A percentile compares a stretch with the other conserved stretches of the same genome.
phyloP scores from a whole-genome alignment of 2,113 vertebrate species.

The Mungos mungo region DNA sequence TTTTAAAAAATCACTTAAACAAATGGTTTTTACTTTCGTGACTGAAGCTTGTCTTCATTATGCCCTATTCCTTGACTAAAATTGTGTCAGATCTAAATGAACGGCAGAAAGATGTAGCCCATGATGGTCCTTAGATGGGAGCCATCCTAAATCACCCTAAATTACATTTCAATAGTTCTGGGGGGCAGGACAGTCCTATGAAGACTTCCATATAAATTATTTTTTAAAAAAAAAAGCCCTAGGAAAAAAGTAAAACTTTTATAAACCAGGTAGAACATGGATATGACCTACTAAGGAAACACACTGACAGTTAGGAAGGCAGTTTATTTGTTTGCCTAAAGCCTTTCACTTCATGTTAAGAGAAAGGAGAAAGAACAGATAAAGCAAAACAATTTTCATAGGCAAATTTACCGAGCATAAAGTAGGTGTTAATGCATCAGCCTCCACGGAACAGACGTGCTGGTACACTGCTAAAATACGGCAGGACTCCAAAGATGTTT shows the following conservation, averaged over 20 bases:
- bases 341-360: not conserved
- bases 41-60: conserved; percentile 4
- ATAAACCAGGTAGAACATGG: not conserved
- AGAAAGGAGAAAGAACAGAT: not conserved
- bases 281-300: not conserved
- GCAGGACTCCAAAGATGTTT: not conserved
- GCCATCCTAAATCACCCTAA: not conserved
- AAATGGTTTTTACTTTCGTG: not conserved
- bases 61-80: not conserved
- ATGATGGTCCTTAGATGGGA: not conserved
- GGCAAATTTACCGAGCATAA: not conserved
- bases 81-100: not conserved
- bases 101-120: not conserved
- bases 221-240: not conserved
- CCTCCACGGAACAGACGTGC: not conserved
- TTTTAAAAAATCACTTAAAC: not conserved
- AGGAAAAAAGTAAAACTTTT: not conserved
- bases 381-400: not conserved
- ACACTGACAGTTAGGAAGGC: not conserved
- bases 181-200: not conserved
- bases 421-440: not conserved
- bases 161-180: not conserved
- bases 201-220: not conserved
- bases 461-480: not conserved
- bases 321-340: not conserved